These are phyloP conservation scores for Popillia japonica DNA, from an alignment of 1,140 invertebrate species.

Conservation along the genomic window DNA sequence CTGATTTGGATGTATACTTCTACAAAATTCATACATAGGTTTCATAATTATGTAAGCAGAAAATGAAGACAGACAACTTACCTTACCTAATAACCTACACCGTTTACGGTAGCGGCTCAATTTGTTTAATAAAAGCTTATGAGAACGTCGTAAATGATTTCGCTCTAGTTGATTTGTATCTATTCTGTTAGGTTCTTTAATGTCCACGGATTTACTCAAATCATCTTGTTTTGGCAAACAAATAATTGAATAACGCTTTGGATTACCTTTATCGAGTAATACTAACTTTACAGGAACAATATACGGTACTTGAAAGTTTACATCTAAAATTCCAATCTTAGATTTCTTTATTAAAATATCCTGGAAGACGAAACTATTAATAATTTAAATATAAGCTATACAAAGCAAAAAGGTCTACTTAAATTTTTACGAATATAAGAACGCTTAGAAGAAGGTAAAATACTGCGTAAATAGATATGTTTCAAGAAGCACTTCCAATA, in stretches of 20 bases:
- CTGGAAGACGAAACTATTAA: no score
- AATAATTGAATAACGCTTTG: slow-evolving; percentile 68
- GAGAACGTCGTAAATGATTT: slow-evolving; percentile 65
- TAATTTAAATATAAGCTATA: no score
- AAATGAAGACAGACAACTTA: not conserved
- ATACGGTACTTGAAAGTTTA: slow-evolving; percentile 54
- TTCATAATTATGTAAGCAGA: slow-evolving; percentile 35
- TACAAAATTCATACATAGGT: slow-evolving; percentile 42
- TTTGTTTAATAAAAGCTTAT: slow-evolving; percentile 68
- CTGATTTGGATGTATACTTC: slow-evolving; percentile 57
- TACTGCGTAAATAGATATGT: no score
- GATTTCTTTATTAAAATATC: no score
- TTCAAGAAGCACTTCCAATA: no score
- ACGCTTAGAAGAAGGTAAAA: no score
- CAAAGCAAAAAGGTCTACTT: no score
- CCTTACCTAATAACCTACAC: not conserved
- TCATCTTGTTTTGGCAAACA: slow-evolving; percentile 66
- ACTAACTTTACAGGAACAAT: slow-evolving; percentile 66
- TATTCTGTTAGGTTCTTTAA: slow-evolving; percentile 65
- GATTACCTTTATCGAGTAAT: slow-evolving; percentile 61
- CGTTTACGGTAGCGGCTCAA: slow-evolving; percentile 56
- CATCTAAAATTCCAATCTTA: no score
- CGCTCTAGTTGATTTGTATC: slow-evolving; percentile 69
- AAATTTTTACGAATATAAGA: no score
- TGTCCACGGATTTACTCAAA: slow-evolving; percentile 62